Evolutionary conservation across 2,113 vertebrate species (phyloP), one percentile per base, ranked within the genome.

Genomic region (Tragulus kanchil): DNA sequence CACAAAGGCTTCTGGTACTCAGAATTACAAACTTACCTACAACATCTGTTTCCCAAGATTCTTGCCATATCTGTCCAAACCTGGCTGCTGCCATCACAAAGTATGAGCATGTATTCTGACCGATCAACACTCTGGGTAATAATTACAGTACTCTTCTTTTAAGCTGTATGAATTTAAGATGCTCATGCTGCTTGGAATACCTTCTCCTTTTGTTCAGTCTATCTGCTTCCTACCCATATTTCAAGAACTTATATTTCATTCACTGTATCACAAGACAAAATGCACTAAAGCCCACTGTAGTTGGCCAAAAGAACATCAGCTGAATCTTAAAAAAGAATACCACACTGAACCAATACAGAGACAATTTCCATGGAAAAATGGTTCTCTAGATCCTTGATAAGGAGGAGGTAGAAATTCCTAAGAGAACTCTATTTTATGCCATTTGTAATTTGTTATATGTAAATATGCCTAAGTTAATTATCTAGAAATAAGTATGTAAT

Each of bases 391-490:
- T 84, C 45, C 48, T 88, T 48, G 59, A 56, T 84, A 26, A 94
- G 85, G 36, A 85, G 17, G 1, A 87, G 90, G 42, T 64, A 85
- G 64, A 94, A 85, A 93, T 90, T 69, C 8, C 50, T 64, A 93
- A 54, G 7, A 90, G 52, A 91, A 69, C 0, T 8, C 23, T 6
- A 16, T 78, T 94, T 73, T 79, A 62, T 45, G 25, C 10, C 73
- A 95, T 85, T 67, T 86, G 7, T 54, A 52, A 75, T 85, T 83
- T 89, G 50, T 75, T 50, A 13, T n/a, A 15, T 25, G 3, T 71
- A 64, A 54, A 11, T 83, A 56, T 59, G 12, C 50, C 21, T 25
- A 92, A 48, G 48, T 69, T 84, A 95, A 59, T 31, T 77, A 26
- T 48, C 25, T 81, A 81, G 86, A 95, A 95, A 91, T 91, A 90